Conservation (phyloP, 2,797 vertebrate species). For the Pseudomugil gertrudae region DNA sequence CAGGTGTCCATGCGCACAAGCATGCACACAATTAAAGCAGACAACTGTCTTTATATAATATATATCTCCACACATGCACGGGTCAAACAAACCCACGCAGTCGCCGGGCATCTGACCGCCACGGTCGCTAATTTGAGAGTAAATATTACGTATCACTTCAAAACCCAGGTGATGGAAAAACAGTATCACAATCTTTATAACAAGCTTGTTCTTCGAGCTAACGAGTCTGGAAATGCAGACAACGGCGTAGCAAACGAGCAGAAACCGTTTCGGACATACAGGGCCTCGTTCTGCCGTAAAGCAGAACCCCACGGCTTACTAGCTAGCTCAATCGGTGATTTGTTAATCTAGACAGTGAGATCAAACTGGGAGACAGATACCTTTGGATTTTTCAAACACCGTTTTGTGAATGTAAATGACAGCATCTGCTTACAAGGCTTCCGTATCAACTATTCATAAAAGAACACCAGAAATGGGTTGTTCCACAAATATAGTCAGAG, state of each 20-base stretch:
- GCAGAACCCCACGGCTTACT: conserved; percentile 32
- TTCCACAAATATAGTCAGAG: neutral
- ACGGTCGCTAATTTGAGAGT: conserved; percentile 34
- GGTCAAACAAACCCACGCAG: conserved; percentile 29
- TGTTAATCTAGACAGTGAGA: conserved; percentile 46
- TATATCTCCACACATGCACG: too few species aligned
- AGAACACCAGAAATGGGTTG: neutral
- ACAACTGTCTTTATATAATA: neutral
- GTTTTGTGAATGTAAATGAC: neutral
- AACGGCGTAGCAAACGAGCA: neutral
- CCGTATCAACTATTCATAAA: neutral
- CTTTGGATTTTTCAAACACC: conserved; percentile 2
- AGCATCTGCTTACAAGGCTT: neutral
- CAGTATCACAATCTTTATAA: conserved; percentile 33
- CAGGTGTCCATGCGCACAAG: conserved; percentile 17
- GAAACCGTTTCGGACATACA: conserved; percentile 36
- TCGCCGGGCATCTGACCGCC: neutral
- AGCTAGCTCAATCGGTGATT: conserved; percentile 47
- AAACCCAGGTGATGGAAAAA: conserved; percentile 35
- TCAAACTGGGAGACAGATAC: conserved; percentile 10
- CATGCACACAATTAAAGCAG: neutral
- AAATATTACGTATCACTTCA: conserved; percentile 67
- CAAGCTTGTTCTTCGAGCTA: conserved; percentile 33
- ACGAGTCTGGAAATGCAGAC: conserved; percentile 29
- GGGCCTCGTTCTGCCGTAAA: conserved; percentile 69